A percentile compares a stretch with the other conserved stretches of the same genome.
phyloP scores from a whole-genome alignment of 2,113 vertebrate species.

The Hipposideros armiger region DNA sequence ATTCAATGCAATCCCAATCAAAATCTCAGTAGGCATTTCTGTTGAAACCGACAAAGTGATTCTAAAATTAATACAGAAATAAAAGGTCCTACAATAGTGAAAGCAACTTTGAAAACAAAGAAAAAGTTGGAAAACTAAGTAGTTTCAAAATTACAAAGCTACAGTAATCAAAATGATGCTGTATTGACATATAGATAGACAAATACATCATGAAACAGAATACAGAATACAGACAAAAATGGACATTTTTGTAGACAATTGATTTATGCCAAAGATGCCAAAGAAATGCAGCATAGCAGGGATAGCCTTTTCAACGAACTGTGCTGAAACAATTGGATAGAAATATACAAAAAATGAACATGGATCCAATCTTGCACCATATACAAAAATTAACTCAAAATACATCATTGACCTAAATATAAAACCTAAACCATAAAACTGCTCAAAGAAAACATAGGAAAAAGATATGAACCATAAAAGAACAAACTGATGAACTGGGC shows the following conservation, averaged over 20 bases:
- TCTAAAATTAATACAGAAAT: background rate
- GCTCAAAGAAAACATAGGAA: background rate
- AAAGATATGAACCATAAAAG: background rate
- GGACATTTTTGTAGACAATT: too few species aligned
- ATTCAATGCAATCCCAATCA: background rate
- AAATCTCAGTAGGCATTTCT: background rate
- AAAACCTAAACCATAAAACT: background rate
- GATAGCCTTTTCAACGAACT: background rate
- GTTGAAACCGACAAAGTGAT: background rate
- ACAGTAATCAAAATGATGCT: background rate
- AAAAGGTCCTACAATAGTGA: background rate
- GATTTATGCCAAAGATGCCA: too few species aligned
- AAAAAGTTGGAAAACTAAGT: background rate
- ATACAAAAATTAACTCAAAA: background rate
- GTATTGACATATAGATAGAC: background rate
- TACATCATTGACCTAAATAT: background rate
- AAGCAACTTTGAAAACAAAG: constrained; percentile 11
- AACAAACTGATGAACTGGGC: background rate
- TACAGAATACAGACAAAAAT: background rate
- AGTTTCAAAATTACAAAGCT: background rate
- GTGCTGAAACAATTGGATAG: background rate
- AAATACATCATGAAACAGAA: background rate
- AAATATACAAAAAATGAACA: background rate
- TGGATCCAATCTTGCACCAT: background rate
- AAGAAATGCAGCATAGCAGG: too few species aligned